These are phyloP conservation scores for Napeogenes inachia DNA, from an alignment of 2,888 invertebrate species.

Conservation along the genomic window DNA sequence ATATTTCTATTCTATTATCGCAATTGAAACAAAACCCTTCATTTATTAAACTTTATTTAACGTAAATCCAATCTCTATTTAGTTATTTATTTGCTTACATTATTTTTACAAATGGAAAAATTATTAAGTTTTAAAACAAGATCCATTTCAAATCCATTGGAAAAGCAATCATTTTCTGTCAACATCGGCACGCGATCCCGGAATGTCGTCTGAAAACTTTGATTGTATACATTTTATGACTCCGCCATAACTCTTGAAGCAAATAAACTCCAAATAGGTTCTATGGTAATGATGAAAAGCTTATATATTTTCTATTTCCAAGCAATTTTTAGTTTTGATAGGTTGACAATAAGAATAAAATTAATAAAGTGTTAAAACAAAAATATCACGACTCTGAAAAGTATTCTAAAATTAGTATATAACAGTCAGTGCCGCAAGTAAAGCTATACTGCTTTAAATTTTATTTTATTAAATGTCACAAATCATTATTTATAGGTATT, in stretches of 20 bases:
- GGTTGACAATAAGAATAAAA: not conserved
- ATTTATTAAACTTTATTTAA: no score
- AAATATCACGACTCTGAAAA: not conserved
- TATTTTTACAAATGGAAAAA: slow-evolving; percentile 2
- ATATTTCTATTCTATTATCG: no score
- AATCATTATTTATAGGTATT: no score
- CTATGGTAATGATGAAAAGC: slow-evolving; percentile 8
- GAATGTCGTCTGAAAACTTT: slow-evolving; percentile 47
- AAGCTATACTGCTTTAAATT: no score
- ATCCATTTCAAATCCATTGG: slow-evolving; percentile 33
- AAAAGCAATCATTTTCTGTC: slow-evolving; percentile 50
- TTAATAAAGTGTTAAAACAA: not conserved
- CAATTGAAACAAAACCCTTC: no score
- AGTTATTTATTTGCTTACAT: not conserved
- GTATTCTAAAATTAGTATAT: no score
- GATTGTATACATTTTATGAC: slow-evolving; percentile 40
- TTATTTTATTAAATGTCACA: no score
- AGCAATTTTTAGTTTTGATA: not conserved
- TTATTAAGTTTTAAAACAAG: slow-evolving; percentile 21
- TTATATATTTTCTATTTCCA: slow-evolving; percentile 9
- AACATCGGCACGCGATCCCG: slow-evolving; percentile 46
- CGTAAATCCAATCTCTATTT: no score
- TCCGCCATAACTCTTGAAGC: slow-evolving; percentile 14
- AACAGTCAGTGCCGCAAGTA: no score
- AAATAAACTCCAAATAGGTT: slow-evolving; percentile 16